phyloP scores from a whole-genome alignment of 1,140 invertebrate genomes.

The Parapsyche elsis region DNA sequence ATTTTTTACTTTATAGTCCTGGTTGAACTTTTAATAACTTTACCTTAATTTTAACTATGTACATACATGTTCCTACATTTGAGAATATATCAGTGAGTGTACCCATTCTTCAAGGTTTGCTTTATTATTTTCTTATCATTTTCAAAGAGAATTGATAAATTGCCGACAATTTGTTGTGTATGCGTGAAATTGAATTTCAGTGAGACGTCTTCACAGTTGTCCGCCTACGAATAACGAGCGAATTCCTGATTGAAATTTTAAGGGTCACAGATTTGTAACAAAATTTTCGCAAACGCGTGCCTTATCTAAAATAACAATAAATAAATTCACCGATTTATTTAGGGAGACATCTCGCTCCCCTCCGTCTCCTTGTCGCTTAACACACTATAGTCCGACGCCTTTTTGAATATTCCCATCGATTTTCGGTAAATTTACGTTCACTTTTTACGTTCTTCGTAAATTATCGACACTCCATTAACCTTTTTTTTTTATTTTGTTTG shows the following conservation, averaged over 20 bases:
- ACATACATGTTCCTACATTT: too few species aligned
- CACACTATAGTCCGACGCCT: too few species aligned
- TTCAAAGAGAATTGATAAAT: background rate
- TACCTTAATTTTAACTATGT: too few species aligned
- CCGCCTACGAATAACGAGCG: conserved; percentile 15
- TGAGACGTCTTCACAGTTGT: background rate
- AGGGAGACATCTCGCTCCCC: too few species aligned
- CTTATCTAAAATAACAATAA: background rate
- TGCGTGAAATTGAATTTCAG: conserved; percentile 12
- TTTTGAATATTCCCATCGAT: too few species aligned
- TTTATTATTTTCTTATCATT: background rate
- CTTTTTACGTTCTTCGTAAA: background rate
- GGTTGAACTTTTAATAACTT: too few species aligned
- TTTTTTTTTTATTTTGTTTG: conserved; percentile 14
- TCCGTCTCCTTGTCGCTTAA: too few species aligned
- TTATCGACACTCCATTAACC: conserved; percentile 2
- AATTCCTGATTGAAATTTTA: conserved; percentile 14
- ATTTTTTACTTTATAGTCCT: too few species aligned
- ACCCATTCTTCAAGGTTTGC: background rate
- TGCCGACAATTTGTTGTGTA: conserved; percentile 4
- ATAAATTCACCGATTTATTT: too few species aligned
- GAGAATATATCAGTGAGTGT: too few species aligned
- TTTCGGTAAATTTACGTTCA: background rate
- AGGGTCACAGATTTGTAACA: background rate
- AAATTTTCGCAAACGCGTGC: background rate